Evolutionary conservation across 2,888 invertebrate species (phyloP).

Genomic region (Coleophora deauratella): DNA sequence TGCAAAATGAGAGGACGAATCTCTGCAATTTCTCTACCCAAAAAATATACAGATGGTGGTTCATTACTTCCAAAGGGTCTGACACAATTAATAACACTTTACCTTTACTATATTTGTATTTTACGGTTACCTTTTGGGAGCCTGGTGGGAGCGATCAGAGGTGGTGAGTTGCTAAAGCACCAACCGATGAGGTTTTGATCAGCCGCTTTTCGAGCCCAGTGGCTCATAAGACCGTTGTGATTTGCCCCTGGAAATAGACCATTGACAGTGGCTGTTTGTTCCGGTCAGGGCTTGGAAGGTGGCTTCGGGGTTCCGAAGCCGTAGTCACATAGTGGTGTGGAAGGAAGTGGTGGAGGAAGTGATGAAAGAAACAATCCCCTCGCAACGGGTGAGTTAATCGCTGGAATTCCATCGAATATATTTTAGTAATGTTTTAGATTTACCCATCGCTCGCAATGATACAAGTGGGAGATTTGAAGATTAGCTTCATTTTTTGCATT

Average conservation of each 20-base stretch:
- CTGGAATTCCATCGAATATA: not conserved
- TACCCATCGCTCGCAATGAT: too few relatives aligned
- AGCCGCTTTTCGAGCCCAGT: conserved; percentile 85
- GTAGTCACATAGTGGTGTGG: not conserved
- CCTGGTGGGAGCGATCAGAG: conserved; percentile 89
- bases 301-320: not conserved
- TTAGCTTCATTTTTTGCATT: too few relatives aligned
- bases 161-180: conserved; percentile 94
- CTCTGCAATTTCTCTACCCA: too few relatives aligned
- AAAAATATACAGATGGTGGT: too few relatives aligned
- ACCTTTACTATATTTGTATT: too few relatives aligned
- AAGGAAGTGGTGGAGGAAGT: not conserved
- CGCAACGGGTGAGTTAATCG: not conserved
- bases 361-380: not conserved
- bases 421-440: not conserved
- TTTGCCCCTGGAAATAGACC: conserved; percentile 77
- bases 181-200: conserved; percentile 84
- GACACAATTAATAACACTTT: too few relatives aligned
- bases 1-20: too few relatives aligned
- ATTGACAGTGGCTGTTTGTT: not conserved
- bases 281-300: not conserved
- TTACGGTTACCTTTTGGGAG: too few relatives aligned
- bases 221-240: conserved; percentile 92
- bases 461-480: too few relatives aligned
- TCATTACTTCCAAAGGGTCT: too few relatives aligned